These are phyloP conservation scores for Oceanites oceanicus DNA, from an alignment of 2,113 vertebrate species.

Conservation along the genomic window DNA sequence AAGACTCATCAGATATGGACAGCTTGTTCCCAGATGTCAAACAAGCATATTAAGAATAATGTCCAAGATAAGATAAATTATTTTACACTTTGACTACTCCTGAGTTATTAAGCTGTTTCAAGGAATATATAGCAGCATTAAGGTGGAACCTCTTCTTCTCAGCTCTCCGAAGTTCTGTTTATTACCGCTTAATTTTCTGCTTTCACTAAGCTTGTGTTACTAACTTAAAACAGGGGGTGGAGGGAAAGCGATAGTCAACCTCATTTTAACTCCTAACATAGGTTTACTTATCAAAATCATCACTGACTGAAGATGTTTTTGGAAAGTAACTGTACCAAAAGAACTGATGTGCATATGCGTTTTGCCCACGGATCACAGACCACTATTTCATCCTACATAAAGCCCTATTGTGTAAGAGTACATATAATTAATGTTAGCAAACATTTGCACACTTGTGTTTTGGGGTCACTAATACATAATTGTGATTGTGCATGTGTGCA, in stretches of 20 bases:
- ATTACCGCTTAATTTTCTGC: neutral
- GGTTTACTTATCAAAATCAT: neutral
- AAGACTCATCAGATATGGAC: neutral
- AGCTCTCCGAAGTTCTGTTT: neutral
- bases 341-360: neutral
- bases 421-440: neutral
- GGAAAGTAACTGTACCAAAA: neutral
- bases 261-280: neutral
- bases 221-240: neutral
- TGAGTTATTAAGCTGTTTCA: neutral
- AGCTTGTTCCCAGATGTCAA: neutral
- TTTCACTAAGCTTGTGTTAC: neutral
- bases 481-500: no score
- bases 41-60: neutral
- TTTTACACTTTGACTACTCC: neutral
- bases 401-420: neutral
- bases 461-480: neutral
- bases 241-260: neutral
- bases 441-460: neutral
- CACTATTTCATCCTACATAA: neutral
- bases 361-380: neutral
- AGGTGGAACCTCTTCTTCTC: neutral
- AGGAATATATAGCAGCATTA: neutral
- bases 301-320: neutral
- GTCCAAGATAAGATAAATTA: neutral